Evolutionary conservation across 2,888 invertebrate species (phyloP).

Genomic region (Drosophila mimetica): DNA sequence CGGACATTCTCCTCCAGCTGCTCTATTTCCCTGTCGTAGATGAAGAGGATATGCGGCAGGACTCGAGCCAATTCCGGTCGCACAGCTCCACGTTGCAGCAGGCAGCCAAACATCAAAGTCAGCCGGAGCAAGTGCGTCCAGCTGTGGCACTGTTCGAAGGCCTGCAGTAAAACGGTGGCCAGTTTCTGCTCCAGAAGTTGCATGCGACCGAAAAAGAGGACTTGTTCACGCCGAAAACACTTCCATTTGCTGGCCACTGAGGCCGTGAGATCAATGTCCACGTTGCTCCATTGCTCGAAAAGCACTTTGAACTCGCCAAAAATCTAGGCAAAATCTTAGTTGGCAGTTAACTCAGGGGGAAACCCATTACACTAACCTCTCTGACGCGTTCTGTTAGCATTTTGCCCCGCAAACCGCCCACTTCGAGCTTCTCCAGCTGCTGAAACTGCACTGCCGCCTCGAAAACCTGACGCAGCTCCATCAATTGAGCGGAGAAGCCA

Average conservation of each 20-base stretch:
- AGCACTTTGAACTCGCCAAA: constrained; percentile 80
- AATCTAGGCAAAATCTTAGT: constrained; percentile 57
- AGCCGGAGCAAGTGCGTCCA: constrained; percentile 86
- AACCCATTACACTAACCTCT: constrained; percentile 62
- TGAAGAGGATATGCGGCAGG: constrained; percentile 85
- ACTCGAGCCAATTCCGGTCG: constrained; percentile 85
- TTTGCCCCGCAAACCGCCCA: constrained; percentile 85
- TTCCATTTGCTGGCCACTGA: constrained; percentile 65
- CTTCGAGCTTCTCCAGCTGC: constrained; percentile 94
- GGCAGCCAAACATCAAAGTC: constrained; percentile 85
- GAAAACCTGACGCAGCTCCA: constrained; percentile 89
- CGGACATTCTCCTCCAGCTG: constrained; percentile 74
- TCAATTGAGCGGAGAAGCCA: constrained; percentile 87
- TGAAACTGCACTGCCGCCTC: constrained; percentile 92
- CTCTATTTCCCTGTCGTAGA: constrained; percentile 83
- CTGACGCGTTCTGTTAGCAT: constrained; percentile 78
- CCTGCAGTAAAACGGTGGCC: constrained; percentile 86
- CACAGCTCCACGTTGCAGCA: constrained; percentile 86
- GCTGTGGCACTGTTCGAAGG: constrained; percentile 87
- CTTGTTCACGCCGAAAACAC: constrained; percentile 86
- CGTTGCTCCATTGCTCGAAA: constrained; percentile 81
- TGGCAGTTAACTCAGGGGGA: neutral
- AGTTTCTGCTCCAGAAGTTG: constrained; percentile 85
- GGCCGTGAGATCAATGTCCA: constrained; percentile 79
- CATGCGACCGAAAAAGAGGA: constrained; percentile 84